Evolutionary conservation across 2,797 vertebrate genomes (phyloP).

Genomic region (Tapirus indicus): DNA sequence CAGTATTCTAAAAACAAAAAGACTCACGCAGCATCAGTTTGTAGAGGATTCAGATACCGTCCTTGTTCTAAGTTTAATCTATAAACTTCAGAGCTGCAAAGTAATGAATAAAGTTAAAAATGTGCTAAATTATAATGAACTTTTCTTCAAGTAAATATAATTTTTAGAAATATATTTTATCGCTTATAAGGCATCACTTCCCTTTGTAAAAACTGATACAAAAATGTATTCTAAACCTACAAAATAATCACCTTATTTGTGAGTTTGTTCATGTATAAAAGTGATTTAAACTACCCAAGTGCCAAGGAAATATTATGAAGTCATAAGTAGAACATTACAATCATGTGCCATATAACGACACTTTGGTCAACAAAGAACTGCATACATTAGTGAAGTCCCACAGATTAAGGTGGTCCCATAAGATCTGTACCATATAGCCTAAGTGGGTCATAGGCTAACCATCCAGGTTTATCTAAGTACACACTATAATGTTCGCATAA

Average conservation of each 20-base stretch:
- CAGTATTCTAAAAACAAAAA: background rate
- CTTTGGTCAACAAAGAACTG: no score
- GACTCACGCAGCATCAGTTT: constrained; percentile 96
- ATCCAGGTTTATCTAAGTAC: no score
- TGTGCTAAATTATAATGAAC: background rate
- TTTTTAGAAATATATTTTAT: background rate
- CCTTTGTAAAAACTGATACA: constrained; percentile 19
- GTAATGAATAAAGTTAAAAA: constrained; percentile 62
- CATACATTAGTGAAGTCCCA: no score
- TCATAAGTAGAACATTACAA: background rate
- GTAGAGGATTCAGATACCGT: constrained; percentile 96
- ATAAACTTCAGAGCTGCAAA: constrained; percentile 95
- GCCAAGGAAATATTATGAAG: background rate
- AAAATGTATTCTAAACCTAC: background rate
- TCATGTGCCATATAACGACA: no score
- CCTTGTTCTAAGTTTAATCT: constrained; percentile 98
- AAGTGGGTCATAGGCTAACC: no score
- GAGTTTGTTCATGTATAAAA: background rate
- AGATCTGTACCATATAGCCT: no score
- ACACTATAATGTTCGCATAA: no score
- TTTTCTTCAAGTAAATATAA: background rate
- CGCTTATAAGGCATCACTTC: background rate
- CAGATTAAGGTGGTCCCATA: no score
- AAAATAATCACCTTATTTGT: background rate
- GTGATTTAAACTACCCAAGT: background rate